Evolutionary conservation across 2,113 vertebrate species (phyloP).

Genomic region (Thalassarche chlororhynchos): DNA sequence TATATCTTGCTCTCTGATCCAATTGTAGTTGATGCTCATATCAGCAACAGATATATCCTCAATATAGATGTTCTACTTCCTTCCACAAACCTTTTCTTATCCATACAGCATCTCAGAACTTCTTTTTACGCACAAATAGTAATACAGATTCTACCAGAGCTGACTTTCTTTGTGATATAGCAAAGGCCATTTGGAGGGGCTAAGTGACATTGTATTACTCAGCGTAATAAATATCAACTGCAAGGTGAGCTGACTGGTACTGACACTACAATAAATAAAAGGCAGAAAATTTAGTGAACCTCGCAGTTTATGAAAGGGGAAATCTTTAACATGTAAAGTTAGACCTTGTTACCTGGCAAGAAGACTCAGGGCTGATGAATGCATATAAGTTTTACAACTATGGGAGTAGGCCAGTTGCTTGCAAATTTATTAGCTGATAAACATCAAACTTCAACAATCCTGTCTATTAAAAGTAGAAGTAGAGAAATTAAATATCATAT

Average conservation of each 20-base stretch:
- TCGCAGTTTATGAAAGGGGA: not conserved
- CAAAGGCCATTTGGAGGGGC: conserved; percentile 13
- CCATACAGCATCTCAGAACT: not conserved
- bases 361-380: not conserved
- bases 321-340: not conserved
- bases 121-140: not conserved
- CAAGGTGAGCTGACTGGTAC: conserved; percentile 10
- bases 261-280: not conserved
- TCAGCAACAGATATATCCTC: not conserved
- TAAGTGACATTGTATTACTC: not conserved
- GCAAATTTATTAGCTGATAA: conserved; percentile 28
- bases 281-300: not conserved
- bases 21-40: not conserved
- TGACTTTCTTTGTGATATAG: conserved; percentile 13
- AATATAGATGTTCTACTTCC: not conserved
- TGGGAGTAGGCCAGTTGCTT: not conserved
- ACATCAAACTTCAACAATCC: not conserved
- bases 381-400: not conserved
- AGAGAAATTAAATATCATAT: not conserved
- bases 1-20: not conserved
- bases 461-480: not conserved
- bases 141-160: not conserved
- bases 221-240: conserved; percentile 14
- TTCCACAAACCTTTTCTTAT: not conserved
- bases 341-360: not conserved